Conservation (phyloP, 2,113 vertebrate genomes). For the Nyctereutes procyonoides region DNA sequence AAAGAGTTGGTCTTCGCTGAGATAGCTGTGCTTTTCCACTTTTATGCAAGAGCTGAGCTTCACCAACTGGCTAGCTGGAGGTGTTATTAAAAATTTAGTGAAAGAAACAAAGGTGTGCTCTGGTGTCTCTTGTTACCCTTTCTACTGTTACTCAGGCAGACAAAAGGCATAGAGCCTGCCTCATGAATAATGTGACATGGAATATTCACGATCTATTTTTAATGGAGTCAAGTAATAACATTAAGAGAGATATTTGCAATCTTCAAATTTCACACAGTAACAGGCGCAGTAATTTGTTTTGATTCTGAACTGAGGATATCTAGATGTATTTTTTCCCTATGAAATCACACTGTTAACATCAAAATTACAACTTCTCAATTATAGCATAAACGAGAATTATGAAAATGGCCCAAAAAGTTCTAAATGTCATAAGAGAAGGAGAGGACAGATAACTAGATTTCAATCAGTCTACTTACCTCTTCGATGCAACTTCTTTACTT, state of each 20-base stretch:
- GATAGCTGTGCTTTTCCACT: conserved; percentile 90
- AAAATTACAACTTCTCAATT: neutral
- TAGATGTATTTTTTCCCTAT: neutral
- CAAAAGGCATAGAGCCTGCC: conserved; percentile 89
- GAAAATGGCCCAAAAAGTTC: conserved; percentile 40
- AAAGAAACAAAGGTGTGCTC: conserved; percentile 91
- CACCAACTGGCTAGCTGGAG: conserved; percentile 92
- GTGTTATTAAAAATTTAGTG: conserved; percentile 92
- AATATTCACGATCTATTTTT: conserved; percentile 91
- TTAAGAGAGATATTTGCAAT: conserved; percentile 88
- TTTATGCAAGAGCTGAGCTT: conserved; percentile 89
- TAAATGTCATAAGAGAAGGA: neutral
- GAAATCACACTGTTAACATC: neutral
- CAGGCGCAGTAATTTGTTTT: conserved; percentile 87
- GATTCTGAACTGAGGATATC: conserved; percentile 83
- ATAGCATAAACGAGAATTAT: neutral
- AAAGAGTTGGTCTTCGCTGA: conserved; percentile 86
- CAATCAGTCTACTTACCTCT: conserved; percentile 60
- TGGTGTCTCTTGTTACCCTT: conserved; percentile 88
- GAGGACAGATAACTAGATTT: neutral
- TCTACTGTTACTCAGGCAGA: conserved; percentile 90
- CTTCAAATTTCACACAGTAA: conserved; percentile 85
- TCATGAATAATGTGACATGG: conserved; percentile 92
- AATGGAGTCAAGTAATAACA: conserved; percentile 88
- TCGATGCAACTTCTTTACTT: conserved; percentile 13